These are phyloP conservation scores for Eidolon helvum DNA, from an alignment of 2,113 vertebrate species.

Conservation along the genomic window DNA sequence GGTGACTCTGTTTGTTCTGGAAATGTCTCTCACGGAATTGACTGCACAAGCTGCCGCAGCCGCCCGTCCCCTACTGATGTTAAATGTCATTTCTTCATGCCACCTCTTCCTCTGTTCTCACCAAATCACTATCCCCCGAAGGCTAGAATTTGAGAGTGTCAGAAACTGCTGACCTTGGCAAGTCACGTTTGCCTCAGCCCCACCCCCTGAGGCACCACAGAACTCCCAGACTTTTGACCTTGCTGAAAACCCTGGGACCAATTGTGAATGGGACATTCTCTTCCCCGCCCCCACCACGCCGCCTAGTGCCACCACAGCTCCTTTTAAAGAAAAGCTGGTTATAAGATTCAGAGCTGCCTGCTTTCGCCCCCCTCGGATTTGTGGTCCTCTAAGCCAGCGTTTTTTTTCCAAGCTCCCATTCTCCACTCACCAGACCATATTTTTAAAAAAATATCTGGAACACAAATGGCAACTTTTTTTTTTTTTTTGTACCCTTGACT, in stretches of 20 bases:
- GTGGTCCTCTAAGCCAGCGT: neutral
- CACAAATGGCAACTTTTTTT: slow-evolving; percentile 8
- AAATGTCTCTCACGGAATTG: neutral
- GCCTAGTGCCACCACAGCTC: neutral
- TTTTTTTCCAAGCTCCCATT: neutral
- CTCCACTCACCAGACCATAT: neutral
- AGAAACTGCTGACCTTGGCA: slow-evolving; percentile 36
- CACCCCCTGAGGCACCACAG: slow-evolving; percentile 15
- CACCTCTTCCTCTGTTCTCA: slow-evolving; percentile 42
- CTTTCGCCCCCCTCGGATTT: neutral
- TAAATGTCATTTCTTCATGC: slow-evolving; percentile 36
- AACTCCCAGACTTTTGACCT: slow-evolving; percentile 57
- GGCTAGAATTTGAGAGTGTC: slow-evolving; percentile 55
- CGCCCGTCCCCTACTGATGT: neutral
- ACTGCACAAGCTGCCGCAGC: neutral
- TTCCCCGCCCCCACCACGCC: neutral
- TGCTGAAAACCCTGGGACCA: slow-evolving; percentile 42
- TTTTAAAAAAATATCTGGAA: neutral
- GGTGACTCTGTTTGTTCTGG: slow-evolving; percentile 50
- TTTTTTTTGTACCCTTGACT: slow-evolving; percentile 10
- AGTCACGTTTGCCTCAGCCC: slow-evolving; percentile 14
- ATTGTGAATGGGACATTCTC: slow-evolving; percentile 13
- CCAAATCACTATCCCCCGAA: neutral
- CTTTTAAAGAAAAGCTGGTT: neutral
- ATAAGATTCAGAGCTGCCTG: neutral